These are phyloP conservation scores for Drosophila guanche DNA, from an alignment of 1,140 invertebrate genomes.

Conservation along the genomic window DNA sequence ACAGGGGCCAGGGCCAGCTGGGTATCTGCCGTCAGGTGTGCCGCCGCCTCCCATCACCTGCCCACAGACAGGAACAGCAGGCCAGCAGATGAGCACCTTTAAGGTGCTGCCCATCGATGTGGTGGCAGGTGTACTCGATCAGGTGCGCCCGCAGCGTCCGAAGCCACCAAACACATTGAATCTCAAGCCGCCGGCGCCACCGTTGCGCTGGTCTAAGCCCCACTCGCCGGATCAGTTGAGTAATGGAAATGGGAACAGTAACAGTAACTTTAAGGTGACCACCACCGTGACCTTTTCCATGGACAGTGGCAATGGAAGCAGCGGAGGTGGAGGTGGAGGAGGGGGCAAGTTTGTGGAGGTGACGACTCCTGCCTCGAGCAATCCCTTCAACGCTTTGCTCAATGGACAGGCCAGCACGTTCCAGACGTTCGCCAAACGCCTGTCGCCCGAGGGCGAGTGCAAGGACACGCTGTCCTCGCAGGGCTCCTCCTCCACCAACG, in stretches of 20 bases:
- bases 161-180: constrained; percentile 92
- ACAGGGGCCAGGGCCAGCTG: constrained; percentile 4
- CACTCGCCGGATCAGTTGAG: constrained; percentile 83
- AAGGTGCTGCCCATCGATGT: constrained; percentile 41
- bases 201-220: constrained; percentile 87
- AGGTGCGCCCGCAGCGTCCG: constrained; percentile 88
- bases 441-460: constrained; percentile 85
- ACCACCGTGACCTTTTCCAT: constrained; percentile 92
- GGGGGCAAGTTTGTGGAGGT: constrained; percentile 74
- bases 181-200: constrained; percentile 87
- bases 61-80: constrained; percentile 1
- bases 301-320: constrained; percentile 81
- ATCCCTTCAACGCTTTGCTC: constrained; percentile 71
- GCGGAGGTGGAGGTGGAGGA: background rate
- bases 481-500: constrained; percentile 84
- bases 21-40: constrained; percentile 1
- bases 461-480: constrained; percentile 84
- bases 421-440: constrained; percentile 84
- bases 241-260: constrained; percentile 42
- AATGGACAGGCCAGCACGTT: constrained; percentile 74
- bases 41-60: background rate
- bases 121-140: constrained; percentile 33
- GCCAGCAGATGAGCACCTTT: constrained; percentile 75
- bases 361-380: constrained; percentile 70
- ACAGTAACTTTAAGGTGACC: constrained; percentile 90